Evolutionary conservation across 2,113 vertebrate species (phyloP), one percentile per base, ranked within the genome.

Genomic region (Collichthys lucidus): DNA sequence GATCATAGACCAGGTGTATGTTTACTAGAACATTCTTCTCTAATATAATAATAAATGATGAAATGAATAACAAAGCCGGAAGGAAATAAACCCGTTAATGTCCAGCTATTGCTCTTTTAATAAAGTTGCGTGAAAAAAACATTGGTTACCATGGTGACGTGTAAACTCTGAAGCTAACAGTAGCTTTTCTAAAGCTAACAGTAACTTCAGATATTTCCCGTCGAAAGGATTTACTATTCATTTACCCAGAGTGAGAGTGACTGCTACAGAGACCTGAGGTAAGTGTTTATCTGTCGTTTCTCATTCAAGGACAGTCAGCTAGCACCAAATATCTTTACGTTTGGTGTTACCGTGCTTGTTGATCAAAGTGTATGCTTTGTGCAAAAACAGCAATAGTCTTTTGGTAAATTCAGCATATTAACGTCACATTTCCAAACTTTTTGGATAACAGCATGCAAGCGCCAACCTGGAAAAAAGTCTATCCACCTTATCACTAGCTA

Each of bases 81-180:
- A 40, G 5, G 7, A 1, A 40, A 40, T 2, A 9, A 7, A 8
- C 7, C 6, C 6, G 35, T 40, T 40, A 40, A 9, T 40, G 35
- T 40, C 35, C 6, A 9, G 35, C 9, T 8, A 40, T 40, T 40
- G 35, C 35, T 40, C 7, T 40, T 40, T 40, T 40, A 40, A 40
- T 40, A 40, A 40, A 40, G 35, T 40, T 40, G 35, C 35, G 35
- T 9, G 8, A 40, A 40, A 9, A 40, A 40, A 35, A 31, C 35
- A 40, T 40, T 9, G 35, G 81, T 84, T 72, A 49, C 84, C 81
- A 70, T 84, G 8, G 84, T 31, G 63, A 86, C 72, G 2, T 0
- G 66, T 42, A 68, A 68, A 84, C 65, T 5, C 1, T 16, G 11
- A 24, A 46, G 17, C 9, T 62, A 4, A 3, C 0, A 16, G 8